phyloP scores from a whole-genome alignment of 2,113 vertebrate species.

The Sterrhoptilus dennistouni region DNA sequence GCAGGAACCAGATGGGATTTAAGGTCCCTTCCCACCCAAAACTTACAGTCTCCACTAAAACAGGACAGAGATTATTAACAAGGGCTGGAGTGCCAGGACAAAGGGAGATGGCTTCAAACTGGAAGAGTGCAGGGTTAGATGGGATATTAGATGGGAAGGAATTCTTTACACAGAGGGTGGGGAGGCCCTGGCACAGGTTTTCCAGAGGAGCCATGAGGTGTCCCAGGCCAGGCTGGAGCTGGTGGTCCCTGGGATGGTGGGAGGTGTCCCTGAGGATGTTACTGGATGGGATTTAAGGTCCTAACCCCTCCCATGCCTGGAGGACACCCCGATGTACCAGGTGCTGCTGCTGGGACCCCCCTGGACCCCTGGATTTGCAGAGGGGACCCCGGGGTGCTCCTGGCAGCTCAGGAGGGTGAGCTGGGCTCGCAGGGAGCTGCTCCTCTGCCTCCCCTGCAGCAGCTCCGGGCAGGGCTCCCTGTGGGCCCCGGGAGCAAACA shows the following conservation, averaged over 20 bases:
- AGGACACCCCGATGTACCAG: neutral
- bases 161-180: neutral
- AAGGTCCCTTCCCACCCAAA: too few relatives aligned
- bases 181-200: neutral
- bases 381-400: neutral
- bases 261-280: neutral
- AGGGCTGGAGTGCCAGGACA: neutral
- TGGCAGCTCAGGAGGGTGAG: too few relatives aligned
- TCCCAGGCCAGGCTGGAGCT: neutral
- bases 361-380: neutral
- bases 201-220: too few relatives aligned
- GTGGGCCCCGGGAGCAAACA: neutral
- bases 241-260: neutral
- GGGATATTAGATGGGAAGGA: neutral
- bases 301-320: too few relatives aligned
- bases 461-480: neutral
- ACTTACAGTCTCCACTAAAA: too few relatives aligned
- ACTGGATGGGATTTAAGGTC: too few relatives aligned
- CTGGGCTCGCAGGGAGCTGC: rapidly evolving
- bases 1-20: too few relatives aligned
- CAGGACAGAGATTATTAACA: neutral
- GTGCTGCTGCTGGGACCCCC: neutral
- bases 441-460: neutral
- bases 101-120: neutral
- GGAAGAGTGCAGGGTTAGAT: neutral